phyloP scores from a whole-genome alignment of 30 jellyfish, hydroid and myxozoan species.

The Aurelia sp. region DNA sequence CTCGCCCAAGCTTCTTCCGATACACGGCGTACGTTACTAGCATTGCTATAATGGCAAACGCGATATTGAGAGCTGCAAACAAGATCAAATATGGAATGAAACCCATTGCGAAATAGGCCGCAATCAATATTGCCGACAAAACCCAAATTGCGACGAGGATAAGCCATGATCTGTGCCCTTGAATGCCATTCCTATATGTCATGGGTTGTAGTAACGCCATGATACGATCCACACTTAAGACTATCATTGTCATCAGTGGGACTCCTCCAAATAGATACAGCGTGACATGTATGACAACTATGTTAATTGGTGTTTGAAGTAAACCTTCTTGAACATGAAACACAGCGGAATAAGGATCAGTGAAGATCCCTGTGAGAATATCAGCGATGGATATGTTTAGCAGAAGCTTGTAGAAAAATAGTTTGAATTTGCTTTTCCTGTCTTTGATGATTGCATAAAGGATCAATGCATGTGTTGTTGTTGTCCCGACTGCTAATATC shows the following conservation, averaged over 20 bases:
- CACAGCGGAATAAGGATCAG: slow-evolving; percentile 52
- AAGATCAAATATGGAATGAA: slow-evolving; percentile 58
- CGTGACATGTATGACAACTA: slow-evolving; percentile 42
- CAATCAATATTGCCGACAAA: slow-evolving; percentile 31
- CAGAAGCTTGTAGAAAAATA: slow-evolving; percentile 66
- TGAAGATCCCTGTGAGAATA: slow-evolving; percentile 45
- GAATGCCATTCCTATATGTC: slow-evolving; percentile 51
- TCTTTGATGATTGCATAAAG: slow-evolving; percentile 67
- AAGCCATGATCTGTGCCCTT: slow-evolving; percentile 56
- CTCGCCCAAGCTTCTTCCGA: slow-evolving; percentile 48
- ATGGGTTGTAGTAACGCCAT: slow-evolving; percentile 41
- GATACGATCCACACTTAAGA: slow-evolving; percentile 48
- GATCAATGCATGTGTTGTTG: slow-evolving; percentile 18
- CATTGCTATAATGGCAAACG: slow-evolving; percentile 55
- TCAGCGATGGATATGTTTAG: slow-evolving; percentile 58
- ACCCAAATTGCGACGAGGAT: slow-evolving; percentile 36
- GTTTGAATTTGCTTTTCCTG: slow-evolving; percentile 58
- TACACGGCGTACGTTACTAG: slow-evolving; percentile 26
- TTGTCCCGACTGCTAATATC: slow-evolving; percentile 32
- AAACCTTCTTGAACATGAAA: slow-evolving; percentile 65
- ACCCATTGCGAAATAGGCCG: slow-evolving; percentile 64
- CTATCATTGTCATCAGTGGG: slow-evolving; percentile 51
- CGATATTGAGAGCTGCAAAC: slow-evolving; percentile 61
- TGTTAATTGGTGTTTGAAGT: slow-evolving; percentile 30
- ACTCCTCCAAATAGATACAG: slow-evolving; percentile 56